phyloP scores from a whole-genome alignment of 2,797 vertebrate genomes.

The Myripristis murdjan region DNA sequence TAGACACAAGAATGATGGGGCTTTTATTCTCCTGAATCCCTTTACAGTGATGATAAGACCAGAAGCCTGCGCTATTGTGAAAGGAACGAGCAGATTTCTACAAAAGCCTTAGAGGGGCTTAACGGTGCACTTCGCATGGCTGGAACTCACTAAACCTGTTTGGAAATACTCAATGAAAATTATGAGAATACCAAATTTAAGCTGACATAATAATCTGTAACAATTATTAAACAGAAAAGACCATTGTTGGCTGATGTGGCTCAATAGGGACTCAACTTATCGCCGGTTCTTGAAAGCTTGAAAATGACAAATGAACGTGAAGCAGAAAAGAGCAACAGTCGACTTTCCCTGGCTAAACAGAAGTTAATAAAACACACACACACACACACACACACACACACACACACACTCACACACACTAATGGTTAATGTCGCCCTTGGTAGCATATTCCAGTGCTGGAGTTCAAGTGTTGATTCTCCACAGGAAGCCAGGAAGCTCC shows the following conservation, averaged over 20 bases:
- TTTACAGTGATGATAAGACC: conserved; percentile 67
- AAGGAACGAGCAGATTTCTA: conserved; percentile 57
- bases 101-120: conserved; percentile 33
- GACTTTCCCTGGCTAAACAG: not conserved
- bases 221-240: too few species aligned
- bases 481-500: conserved; percentile 31
- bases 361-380: conserved; percentile 1
- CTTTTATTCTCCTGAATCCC: conserved; percentile 62
- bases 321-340: not conserved
- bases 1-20: conserved; percentile 48
- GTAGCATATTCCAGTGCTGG: conserved; percentile 19
- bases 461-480: conserved; percentile 36
- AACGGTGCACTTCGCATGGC: not conserved
- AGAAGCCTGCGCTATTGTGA: conserved; percentile 62
- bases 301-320: not conserved
- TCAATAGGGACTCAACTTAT: too few species aligned
- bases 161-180: too few species aligned
- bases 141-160: too few species aligned
- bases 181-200: too few species aligned
- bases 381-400: conserved; percentile 8
- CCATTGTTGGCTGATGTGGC: too few species aligned
- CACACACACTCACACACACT: not conserved
- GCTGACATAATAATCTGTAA: too few species aligned
- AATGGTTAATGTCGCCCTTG: not conserved
- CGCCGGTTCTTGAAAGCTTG: too few species aligned